Conservation (phyloP, 1,140 invertebrate genomes). For the Scylla paramamosain region DNA sequence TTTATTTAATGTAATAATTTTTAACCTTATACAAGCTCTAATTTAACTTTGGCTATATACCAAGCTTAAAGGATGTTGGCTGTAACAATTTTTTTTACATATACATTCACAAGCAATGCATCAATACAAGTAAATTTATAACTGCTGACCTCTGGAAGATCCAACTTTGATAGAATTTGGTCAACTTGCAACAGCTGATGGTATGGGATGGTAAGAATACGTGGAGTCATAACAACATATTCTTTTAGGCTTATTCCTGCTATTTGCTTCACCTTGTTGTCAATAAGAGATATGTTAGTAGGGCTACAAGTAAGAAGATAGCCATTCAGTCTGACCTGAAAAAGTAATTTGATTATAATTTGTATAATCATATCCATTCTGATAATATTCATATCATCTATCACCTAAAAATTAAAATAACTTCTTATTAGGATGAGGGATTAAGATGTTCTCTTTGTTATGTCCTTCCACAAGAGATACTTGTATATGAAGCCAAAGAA, state of each 20-base stretch:
- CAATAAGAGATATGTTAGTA: slow-evolving; percentile 29
- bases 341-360: background rate
- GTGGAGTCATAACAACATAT: slow-evolving; percentile 6
- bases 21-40: background rate
- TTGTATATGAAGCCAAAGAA: background rate
- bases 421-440: background rate
- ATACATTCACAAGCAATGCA: background rate
- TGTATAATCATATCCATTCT: background rate
- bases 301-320: slow-evolving; percentile 39
- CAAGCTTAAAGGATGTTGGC: background rate
- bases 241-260: slow-evolving; percentile 32
- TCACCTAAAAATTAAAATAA: background rate
- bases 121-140: background rate
- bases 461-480: background rate
- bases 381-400: background rate
- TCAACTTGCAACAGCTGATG: slow-evolving; percentile 24
- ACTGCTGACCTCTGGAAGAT: background rate
- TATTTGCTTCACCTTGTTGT: background rate
- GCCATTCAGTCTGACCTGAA: slow-evolving; percentile 32
- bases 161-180: background rate
- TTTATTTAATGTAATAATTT: background rate
- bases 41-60: background rate
- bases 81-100: background rate
- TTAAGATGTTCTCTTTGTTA: background rate
- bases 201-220: slow-evolving; percentile 45